Conservation (phyloP, 2,797 vertebrate species). For the Aplochiton taeniatus region DNA sequence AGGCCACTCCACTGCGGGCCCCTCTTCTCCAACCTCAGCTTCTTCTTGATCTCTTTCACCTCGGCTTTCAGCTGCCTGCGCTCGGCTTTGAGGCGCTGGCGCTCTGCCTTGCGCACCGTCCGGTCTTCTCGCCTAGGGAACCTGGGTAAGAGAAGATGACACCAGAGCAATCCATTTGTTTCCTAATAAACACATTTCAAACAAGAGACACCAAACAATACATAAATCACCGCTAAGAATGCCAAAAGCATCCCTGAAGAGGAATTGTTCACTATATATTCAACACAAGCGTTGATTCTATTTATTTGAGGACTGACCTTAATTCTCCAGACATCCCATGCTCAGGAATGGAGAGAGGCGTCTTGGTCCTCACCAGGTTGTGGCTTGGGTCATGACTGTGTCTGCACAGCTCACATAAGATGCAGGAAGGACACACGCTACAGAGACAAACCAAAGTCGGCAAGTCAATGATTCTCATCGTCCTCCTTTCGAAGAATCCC, state of each 20-base stretch:
- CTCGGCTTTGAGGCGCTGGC: slow-evolving; percentile 93
- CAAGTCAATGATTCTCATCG: neutral
- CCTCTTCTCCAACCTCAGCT: slow-evolving; percentile 93
- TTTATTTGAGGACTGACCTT: slow-evolving; percentile 63
- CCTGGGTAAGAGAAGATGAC: slow-evolving; percentile 75
- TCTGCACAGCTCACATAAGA: slow-evolving; percentile 88
- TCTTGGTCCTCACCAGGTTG: slow-evolving; percentile 87
- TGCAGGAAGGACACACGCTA: slow-evolving; percentile 92
- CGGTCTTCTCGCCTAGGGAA: slow-evolving; percentile 94
- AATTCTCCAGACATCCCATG: slow-evolving; percentile 78
- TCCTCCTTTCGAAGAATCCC: no score
- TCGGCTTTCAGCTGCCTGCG: slow-evolving; percentile 95
- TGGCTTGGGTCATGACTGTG: slow-evolving; percentile 90
- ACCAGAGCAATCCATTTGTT: slow-evolving; percentile 66
- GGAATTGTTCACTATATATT: neutral
- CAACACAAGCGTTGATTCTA: neutral
- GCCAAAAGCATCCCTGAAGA: neutral
- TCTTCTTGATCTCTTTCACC: slow-evolving; percentile 97
- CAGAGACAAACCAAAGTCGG: neutral
- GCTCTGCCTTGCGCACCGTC: slow-evolving; percentile 94
- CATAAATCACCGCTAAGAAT: neutral
- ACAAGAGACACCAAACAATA: neutral
- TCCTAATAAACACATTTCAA: no score
- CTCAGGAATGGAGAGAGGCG: slow-evolving; percentile 82
- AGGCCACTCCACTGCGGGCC: slow-evolving; percentile 89